Conservation (phyloP, 2,888 invertebrate genomes). For the Eupithecia vulgata region DNA sequence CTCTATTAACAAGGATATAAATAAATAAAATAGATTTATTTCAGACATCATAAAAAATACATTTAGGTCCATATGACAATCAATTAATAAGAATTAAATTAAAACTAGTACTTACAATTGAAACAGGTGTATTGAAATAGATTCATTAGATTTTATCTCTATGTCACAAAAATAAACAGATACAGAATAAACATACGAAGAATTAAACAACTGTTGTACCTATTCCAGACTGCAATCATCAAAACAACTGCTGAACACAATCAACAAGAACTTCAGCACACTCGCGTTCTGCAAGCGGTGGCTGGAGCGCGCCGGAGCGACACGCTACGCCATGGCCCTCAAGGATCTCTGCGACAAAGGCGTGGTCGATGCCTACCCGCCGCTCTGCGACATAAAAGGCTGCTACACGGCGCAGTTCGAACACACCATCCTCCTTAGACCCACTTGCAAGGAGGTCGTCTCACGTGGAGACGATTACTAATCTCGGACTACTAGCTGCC, state of each 20-base stretch:
- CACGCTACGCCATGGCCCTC: conserved; percentile 98
- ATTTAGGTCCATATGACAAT: no score
- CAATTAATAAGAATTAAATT: no score
- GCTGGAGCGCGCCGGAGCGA: conserved; percentile 98
- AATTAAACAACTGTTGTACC: neutral
- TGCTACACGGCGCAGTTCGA: conserved; percentile 99
- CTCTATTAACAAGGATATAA: no score
- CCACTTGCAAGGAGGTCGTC: conserved; percentile 99
- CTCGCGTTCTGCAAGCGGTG: conserved; percentile 99
- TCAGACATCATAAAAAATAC: no score
- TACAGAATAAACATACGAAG: no score
- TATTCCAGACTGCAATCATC: conserved; percentile 92
- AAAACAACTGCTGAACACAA: conserved; percentile 94
- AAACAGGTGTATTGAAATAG: no score
- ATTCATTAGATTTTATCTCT: neutral
- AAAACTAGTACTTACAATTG: no score
- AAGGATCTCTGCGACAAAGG: conserved; percentile 99
- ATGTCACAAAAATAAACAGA: neutral
- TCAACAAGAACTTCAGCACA: conserved; percentile 98
- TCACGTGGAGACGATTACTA: conserved; percentile 98
- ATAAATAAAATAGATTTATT: no score
- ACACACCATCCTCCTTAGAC: conserved; percentile 98
- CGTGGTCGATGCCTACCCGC: conserved; percentile 99
- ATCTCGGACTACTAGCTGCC: neutral
- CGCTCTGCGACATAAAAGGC: conserved; percentile 97